Conservation (phyloP, 2,888 invertebrate species). For the Aspidapion aeneum region DNA sequence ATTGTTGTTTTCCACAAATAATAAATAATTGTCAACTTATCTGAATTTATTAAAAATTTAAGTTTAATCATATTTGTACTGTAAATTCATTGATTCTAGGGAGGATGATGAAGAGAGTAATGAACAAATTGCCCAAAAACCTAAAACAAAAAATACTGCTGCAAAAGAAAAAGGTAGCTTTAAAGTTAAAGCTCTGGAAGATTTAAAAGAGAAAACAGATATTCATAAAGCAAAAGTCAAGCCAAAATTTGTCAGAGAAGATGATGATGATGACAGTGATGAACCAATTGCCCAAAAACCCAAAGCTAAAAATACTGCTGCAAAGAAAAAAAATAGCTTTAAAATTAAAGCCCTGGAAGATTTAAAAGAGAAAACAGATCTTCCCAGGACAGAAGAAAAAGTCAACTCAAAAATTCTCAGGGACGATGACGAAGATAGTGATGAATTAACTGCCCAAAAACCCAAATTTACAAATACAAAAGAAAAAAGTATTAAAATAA, state of each 20-base stretch:
- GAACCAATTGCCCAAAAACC: background rate
- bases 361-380: background rate
- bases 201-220: background rate
- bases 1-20: no score
- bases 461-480: constrained; percentile 11
- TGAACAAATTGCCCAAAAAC: background rate
- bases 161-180: background rate
- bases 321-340: background rate
- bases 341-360: background rate
- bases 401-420: no score
- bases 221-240: no score
- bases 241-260: no score
- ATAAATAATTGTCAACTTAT: no score
- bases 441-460: background rate
- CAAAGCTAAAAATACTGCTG: background rate
- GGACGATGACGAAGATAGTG: constrained; percentile 15
- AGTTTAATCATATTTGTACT: no score
- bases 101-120: constrained; percentile 18
- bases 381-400: constrained; percentile 12
- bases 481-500: constrained; percentile 28
- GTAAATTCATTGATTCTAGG: no score
- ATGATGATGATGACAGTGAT: constrained; percentile 17
- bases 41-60: no score
- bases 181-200: background rate
- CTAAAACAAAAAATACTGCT: background rate